Evolutionary conservation across 35 echinoderm and acorn worm species (phyloP), one percentile per base, ranked within the genome.

Genomic region (Heliocidaris erythrogramma): DNA sequence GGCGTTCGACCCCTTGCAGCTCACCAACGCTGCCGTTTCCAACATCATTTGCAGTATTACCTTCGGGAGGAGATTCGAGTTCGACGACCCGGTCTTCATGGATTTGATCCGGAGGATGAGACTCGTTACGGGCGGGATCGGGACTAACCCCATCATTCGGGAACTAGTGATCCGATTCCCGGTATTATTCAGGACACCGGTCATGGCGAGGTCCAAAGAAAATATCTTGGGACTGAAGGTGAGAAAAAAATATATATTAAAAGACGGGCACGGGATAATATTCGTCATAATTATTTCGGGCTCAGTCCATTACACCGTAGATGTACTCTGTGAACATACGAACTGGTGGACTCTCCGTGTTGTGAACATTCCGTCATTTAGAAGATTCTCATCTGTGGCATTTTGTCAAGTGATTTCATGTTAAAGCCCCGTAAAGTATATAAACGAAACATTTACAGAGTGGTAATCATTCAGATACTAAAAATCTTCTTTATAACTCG

Each of bases 31-130:
- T 30, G 94, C 94, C 10, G 88, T 96, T 29, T 93, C 94, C 47
- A 96, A 96, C 59, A 60, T 96, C 48, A 93, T 93, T 32, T 96
- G 96, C 69, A 31, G 30, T 30, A 31, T 96, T 31, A 85, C 92
- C 24, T 95, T 96, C 90, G 96, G 96, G 11, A 92, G 91, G 85
- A 59, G 96, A 2, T 95, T 93, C 30, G 90, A 95, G 47, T 96
- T 95, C 42, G 49, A 85, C 32, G 94, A 95, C 49, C 90, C 90
- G 17, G 53, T 93, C 27, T 96, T 96, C 29, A 56, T 92, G 8
- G 35, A 65, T 30, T 48, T 95, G 14, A 47, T 96, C 42, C 32
- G 29, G 21, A 78, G 65, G 32, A 30, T 96, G 2, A 27, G 85
- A 27, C 0, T 95, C 2, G n/a, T n/a, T n/a, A 59, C 65, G 9